These are phyloP conservation scores for Cettia cetti DNA, from an alignment of 2,113 vertebrate species.

Conservation along the genomic window DNA sequence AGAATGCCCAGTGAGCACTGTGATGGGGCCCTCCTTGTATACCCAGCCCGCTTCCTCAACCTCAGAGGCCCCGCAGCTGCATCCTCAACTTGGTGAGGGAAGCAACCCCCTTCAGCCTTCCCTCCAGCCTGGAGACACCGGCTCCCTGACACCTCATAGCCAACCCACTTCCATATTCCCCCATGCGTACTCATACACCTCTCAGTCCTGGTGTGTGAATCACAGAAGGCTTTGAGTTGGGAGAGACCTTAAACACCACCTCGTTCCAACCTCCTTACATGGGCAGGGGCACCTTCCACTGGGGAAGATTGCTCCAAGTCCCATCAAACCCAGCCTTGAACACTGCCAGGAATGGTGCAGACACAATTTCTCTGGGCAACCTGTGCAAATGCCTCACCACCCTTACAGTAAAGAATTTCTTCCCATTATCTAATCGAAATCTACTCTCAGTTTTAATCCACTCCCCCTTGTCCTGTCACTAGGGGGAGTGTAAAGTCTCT, in stretches of 20 bases:
- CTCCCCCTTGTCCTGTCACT: neutral
- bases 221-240: neutral
- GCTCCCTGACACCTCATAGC: neutral
- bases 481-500: neutral
- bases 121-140: accelerated
- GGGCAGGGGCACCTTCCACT: neutral
- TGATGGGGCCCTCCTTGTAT: no score
- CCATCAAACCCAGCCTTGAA: neutral
- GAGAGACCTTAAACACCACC: neutral
- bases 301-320: neutral
- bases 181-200: accelerated
- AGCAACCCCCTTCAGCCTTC: neutral
- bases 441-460: neutral
- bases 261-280: neutral
- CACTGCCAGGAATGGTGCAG: neutral
- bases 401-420: neutral
- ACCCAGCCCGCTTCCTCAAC: accelerated
- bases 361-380: neutral
- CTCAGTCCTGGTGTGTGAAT: neutral
- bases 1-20: neutral
- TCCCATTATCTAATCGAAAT: neutral
- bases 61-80: neutral
- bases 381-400: neutral
- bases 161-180: no score
- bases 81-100: neutral